These are phyloP conservation scores for Apodemia duryi DNA, from an alignment of 2,888 invertebrate species.

Conservation along the genomic window DNA sequence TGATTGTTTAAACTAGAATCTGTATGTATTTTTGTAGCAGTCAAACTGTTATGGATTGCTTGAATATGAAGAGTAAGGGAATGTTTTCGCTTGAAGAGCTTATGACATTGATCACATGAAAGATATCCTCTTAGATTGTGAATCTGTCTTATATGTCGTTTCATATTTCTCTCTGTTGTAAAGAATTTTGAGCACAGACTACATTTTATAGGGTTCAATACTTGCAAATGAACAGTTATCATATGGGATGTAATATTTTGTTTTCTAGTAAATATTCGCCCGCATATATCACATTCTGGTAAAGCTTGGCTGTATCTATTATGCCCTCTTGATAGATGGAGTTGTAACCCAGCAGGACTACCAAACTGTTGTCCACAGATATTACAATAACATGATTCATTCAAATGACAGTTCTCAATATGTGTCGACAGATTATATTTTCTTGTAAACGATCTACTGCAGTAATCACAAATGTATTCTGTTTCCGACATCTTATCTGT, in stretches of 20 bases:
- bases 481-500: neutral
- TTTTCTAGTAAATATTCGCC: slow-evolving; percentile 57
- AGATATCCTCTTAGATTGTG: slow-evolving; percentile 54
- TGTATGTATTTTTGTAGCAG: slow-evolving; percentile 52
- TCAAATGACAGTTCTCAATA: slow-evolving; percentile 59
- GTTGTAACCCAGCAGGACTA: slow-evolving; percentile 48
- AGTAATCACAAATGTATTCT: slow-evolving; percentile 55
- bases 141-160: slow-evolving; percentile 49
- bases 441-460: slow-evolving; percentile 53
- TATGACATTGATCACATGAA: slow-evolving; percentile 52
- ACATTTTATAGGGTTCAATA: slow-evolving; percentile 44
- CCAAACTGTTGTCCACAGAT: slow-evolving; percentile 54
- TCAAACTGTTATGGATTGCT: slow-evolving; percentile 45
- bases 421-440: slow-evolving; percentile 61
- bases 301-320: slow-evolving; percentile 47
- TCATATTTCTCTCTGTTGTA: slow-evolving; percentile 53
- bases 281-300: slow-evolving; percentile 64
- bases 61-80: slow-evolving; percentile 52
- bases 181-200: slow-evolving; percentile 49
- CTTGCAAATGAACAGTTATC: slow-evolving; percentile 56
- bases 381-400: slow-evolving; percentile 46
- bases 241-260: slow-evolving; percentile 63
- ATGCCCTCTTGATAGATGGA: slow-evolving; percentile 52
- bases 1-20: slow-evolving; percentile 56
- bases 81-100: slow-evolving; percentile 49